Evolutionary conservation across 2,888 invertebrate genomes (phyloP).

Genomic region (Hirtodrosophila histrioides): DNA sequence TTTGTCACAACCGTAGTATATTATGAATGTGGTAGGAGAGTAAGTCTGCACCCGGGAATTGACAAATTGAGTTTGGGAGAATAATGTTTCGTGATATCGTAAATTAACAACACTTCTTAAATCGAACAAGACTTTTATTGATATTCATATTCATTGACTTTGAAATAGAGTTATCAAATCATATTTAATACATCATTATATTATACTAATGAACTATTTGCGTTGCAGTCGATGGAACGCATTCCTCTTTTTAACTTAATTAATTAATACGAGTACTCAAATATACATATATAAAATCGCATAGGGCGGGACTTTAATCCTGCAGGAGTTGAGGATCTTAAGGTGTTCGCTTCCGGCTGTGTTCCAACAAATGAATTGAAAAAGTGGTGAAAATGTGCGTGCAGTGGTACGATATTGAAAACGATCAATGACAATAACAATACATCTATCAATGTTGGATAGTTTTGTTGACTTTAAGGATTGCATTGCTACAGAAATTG

Average conservation of each 20-base stretch:
- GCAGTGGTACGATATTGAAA: slow-evolving; percentile 48
- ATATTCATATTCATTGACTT: slow-evolving; percentile 20
- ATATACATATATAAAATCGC: slow-evolving; percentile 12
- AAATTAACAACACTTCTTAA: slow-evolving; percentile 53
- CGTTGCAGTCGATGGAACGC: slow-evolving; percentile 20
- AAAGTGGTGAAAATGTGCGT: slow-evolving; percentile 44
- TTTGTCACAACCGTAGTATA: no score
- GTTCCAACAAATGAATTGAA: slow-evolving; percentile 24
- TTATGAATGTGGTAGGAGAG: background rate
- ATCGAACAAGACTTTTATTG: slow-evolving; percentile 47
- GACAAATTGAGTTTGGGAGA: background rate
- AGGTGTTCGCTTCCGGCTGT: slow-evolving; percentile 22
- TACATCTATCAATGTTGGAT: slow-evolving; percentile 49
- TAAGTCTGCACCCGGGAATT: background rate
- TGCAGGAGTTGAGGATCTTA: background rate
- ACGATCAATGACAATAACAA: slow-evolving; percentile 44
- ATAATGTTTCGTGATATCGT: slow-evolving; percentile 1
- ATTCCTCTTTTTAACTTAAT: slow-evolving; percentile 32
- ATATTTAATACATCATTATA: slow-evolving; percentile 36
- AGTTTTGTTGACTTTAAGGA: slow-evolving; percentile 27
- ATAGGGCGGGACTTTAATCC: slow-evolving; percentile 2
- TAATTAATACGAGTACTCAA: slow-evolving; percentile 27
- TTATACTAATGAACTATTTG: slow-evolving; percentile 12
- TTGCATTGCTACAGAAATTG: slow-evolving; percentile 47
- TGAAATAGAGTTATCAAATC: slow-evolving; percentile 24